These are phyloP conservation scores for Diaprepes abbreviatus DNA, from an alignment of 2,888 invertebrate genomes.

Conservation along the genomic window DNA sequence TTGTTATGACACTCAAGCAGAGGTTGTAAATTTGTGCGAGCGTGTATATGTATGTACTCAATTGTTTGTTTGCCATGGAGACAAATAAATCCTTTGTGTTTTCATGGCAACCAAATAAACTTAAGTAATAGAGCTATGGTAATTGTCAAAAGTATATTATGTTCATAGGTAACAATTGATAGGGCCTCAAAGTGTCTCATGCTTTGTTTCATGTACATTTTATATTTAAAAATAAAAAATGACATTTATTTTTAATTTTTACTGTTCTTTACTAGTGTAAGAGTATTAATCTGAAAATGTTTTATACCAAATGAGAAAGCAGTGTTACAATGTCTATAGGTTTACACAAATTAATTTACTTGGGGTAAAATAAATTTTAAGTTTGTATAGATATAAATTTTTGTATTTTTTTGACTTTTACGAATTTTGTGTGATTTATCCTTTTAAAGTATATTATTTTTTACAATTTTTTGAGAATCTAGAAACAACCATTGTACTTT, in stretches of 20 bases:
- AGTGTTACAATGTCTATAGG: conserved; percentile 7
- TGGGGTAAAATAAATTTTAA: conserved; percentile 1
- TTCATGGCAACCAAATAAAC: not conserved
- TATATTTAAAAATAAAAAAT: conserved; percentile 14
- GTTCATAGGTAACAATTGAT: conserved; percentile 7
- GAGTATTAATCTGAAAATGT: conserved; percentile 8
- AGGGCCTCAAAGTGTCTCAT: conserved; percentile 9
- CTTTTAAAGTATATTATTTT: conserved; percentile 5
- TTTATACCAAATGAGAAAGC: conserved; percentile 15
- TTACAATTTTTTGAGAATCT: conserved; percentile 10
- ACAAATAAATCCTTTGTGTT: not conserved
- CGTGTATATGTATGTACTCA: not conserved
- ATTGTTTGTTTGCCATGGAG: not conserved
- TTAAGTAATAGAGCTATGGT: not conserved
- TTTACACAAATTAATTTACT: conserved; percentile 6
- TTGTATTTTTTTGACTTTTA: conserved; percentile 9
- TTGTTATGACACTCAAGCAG: conserved; percentile 1
- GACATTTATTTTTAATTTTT: conserved; percentile 7
- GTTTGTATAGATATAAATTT: conserved; percentile 1
- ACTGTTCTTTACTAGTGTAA: conserved; percentile 9
- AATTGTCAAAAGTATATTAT: not conserved
- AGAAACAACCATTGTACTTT: conserved; percentile 3
- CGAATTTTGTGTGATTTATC: too few relatives aligned
- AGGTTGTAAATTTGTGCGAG: not conserved
- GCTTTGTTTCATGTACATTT: not conserved